These are phyloP conservation scores for Calcarius lapponicus DNA, from an alignment of 2,797 vertebrate genomes.

Conservation along the genomic window DNA sequence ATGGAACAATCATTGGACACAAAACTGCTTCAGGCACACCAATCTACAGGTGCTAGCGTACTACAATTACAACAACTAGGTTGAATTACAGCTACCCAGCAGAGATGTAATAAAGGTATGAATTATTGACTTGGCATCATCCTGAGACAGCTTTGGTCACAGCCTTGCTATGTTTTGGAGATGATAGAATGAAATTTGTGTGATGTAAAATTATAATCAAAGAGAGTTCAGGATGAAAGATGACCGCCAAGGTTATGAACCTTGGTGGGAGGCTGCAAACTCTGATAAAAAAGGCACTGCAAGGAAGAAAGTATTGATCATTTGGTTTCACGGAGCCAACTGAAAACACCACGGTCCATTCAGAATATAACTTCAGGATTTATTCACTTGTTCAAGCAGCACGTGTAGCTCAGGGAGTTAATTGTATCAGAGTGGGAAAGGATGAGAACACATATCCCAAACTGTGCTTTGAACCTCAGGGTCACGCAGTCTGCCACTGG, in stretches of 20 bases:
- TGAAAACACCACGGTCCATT: not conserved
- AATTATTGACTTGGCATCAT: constrained; percentile 83
- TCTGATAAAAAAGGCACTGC: constrained; percentile 69
- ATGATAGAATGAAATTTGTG: constrained; percentile 78
- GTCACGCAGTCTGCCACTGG: not conserved
- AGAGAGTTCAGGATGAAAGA: constrained; percentile 79
- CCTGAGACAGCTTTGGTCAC: constrained; percentile 79
- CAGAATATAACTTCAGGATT: constrained; percentile 58
- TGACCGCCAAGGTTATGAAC: constrained; percentile 76
- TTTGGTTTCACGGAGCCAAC: constrained; percentile 42
- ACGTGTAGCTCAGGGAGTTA: not conserved
- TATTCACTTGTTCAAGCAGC: constrained; percentile 22
- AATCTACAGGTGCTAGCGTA: constrained; percentile 57
- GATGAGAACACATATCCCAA: not conserved
- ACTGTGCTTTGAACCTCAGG: rapidly evolving
- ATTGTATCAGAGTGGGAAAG: not conserved
- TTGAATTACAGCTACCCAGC: constrained; percentile 75
- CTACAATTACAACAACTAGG: constrained; percentile 67
- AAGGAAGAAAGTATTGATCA: constrained; percentile 69
- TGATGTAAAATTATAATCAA: constrained; percentile 83
- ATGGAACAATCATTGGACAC: constrained; percentile 13
- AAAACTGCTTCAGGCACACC: constrained; percentile 48
- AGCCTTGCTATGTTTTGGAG: constrained; percentile 77
- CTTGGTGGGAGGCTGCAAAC: constrained; percentile 65
- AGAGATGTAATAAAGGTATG: constrained; percentile 77